These are phyloP conservation scores for Acanthoscelides obtectus DNA, from an alignment of 2,888 invertebrate species.

Conservation along the genomic window DNA sequence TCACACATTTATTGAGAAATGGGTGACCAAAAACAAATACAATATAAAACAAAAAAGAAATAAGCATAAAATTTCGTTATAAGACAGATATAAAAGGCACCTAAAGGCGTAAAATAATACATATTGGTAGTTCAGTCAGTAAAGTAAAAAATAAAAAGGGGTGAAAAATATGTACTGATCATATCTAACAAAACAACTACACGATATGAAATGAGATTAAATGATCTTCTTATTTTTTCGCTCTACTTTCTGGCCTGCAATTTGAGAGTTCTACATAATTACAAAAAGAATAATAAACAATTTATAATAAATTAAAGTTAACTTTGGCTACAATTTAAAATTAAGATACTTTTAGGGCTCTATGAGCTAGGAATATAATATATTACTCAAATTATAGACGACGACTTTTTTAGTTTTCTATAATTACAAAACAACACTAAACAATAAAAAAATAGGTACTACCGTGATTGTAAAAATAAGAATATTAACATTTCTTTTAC, in stretches of 20 bases:
- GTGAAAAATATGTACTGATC: neutral
- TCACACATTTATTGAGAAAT: slow-evolving; percentile 43
- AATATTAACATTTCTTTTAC: slow-evolving; percentile 9
- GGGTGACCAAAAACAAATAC: slow-evolving; percentile 30
- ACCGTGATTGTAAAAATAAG: slow-evolving; percentile 16
- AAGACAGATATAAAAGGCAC: slow-evolving; percentile 24
- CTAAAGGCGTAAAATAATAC: slow-evolving; percentile 13
- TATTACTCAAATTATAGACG: slow-evolving; percentile 33
- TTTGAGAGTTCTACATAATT: neutral
- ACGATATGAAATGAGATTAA: neutral
- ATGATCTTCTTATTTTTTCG: neutral
- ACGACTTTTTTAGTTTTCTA: slow-evolving; percentile 15
- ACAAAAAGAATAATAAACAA: neutral
- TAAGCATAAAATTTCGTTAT: slow-evolving; percentile 3
- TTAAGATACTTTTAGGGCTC: slow-evolving; percentile 32
- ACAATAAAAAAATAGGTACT: slow-evolving; percentile 22
- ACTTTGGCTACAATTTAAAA: slow-evolving; percentile 46
- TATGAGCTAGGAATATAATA: slow-evolving; percentile 32
- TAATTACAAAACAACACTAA: slow-evolving; percentile 20
- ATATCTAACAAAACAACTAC: neutral
- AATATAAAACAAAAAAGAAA: neutral
- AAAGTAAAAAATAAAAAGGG: neutral
- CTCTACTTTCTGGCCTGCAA: neutral
- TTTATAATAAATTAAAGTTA: slow-evolving; percentile 38
- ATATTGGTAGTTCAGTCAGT: neutral